Evolutionary conservation across 37 sponge, comb jelly and placozoan species (phyloP).

Genomic region (Eunapius fragilis): DNA sequence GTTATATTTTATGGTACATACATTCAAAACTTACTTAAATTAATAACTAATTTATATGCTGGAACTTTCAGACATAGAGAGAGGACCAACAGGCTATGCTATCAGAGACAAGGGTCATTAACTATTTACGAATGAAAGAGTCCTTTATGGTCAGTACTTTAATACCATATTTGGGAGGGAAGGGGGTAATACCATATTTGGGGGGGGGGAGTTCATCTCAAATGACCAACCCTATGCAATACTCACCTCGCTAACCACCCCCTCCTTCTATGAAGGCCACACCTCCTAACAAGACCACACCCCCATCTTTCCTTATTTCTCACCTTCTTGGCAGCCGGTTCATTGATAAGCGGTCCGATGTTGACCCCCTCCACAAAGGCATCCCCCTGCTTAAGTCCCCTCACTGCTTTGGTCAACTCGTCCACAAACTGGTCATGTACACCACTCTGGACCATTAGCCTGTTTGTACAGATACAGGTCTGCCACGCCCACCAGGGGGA

Average conservation of each 20-base stretch:
- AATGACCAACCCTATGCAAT: too few relatives aligned
- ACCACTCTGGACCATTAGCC: conserved; percentile 85
- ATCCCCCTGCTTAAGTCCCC: conserved; percentile 69
- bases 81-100: too few relatives aligned
- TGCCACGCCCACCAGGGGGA: background rate
- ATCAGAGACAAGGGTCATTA: too few relatives aligned
- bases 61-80: too few relatives aligned
- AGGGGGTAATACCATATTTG: too few relatives aligned
- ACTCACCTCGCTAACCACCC: background rate
- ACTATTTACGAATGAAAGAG: too few relatives aligned
- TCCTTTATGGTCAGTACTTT: too few relatives aligned
- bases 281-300: background rate
- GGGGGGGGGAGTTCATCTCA: too few relatives aligned
- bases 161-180: too few relatives aligned
- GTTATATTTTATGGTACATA: too few relatives aligned
- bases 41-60: too few relatives aligned
- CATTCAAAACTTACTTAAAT: too few relatives aligned
- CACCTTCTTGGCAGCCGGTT: conserved; percentile 82
- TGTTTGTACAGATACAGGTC: conserved; percentile 45
- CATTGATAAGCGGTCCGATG: conserved; percentile 91
- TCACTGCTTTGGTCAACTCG: conserved; percentile 50
- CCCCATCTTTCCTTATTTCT: background rate
- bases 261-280: background rate
- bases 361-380: conserved; percentile 74
- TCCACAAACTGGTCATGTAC: conserved; percentile 79